Percentiles rank a stretch among this genome's conserved stretches.
phyloP scores from a whole-genome alignment of 2,113 vertebrate genomes.

The Mustelus asterias region DNA sequence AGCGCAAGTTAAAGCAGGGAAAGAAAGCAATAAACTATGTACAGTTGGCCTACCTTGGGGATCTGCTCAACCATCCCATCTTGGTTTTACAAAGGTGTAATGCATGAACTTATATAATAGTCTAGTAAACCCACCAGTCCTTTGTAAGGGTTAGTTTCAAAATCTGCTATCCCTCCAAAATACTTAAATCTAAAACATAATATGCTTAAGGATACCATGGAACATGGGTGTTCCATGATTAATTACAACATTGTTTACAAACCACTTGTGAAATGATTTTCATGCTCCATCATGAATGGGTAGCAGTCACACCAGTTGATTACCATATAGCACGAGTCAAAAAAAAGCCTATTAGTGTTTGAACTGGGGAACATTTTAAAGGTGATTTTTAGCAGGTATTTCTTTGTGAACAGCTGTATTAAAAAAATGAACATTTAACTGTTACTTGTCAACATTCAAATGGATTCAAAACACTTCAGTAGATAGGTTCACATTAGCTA shows the following conservation, averaged over 20 bases:
- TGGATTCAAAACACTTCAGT: constrained; percentile 30
- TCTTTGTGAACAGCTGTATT: constrained; percentile 24
- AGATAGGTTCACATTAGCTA: constrained; percentile 24
- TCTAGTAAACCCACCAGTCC: background rate
- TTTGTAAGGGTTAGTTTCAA: background rate
- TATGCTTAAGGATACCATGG: background rate
- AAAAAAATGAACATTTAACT: constrained; percentile 27
- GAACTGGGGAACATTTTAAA: constrained; percentile 15
- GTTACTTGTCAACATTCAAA: constrained; percentile 10
- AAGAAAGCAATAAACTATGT: constrained; percentile 15
- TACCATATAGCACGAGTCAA: background rate
- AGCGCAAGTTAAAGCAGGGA: background rate
- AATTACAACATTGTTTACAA: background rate
- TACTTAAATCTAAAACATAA: constrained; percentile 19
- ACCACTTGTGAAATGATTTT: background rate
- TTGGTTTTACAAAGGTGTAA: background rate
- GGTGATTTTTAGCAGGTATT: background rate
- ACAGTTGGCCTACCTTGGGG: background rate
- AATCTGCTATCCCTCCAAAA: constrained; percentile 12
- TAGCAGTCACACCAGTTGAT: background rate
- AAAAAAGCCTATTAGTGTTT: constrained; percentile 4
- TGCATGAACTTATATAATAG: background rate
- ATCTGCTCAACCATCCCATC: background rate
- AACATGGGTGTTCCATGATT: background rate
- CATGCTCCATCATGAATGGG: background rate